These are phyloP conservation scores for Nannobrachium achirus DNA, from an alignment of 2,113 vertebrate genomes.

Conservation along the genomic window DNA sequence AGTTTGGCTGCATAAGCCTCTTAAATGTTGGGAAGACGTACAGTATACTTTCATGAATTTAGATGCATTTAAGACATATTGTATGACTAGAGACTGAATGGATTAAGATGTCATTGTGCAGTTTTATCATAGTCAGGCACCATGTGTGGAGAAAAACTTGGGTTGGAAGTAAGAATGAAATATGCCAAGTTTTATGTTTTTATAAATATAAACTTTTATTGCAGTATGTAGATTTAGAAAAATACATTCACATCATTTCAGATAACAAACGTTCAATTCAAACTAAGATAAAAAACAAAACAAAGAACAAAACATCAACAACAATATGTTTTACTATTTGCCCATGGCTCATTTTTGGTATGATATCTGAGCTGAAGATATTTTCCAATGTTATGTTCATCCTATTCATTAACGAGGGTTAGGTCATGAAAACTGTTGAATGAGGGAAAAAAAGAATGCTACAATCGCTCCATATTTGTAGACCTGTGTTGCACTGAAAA, in stretches of 20 bases:
- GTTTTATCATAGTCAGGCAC: background rate
- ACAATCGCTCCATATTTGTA: conserved; percentile 21
- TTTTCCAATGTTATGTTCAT: conserved; percentile 47
- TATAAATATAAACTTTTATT: conserved; percentile 99
- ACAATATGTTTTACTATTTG: conserved; percentile 76
- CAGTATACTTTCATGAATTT: conserved; percentile 53
- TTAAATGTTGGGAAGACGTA: conserved; percentile 51
- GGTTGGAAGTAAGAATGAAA: conserved; percentile 20
- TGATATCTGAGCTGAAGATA: conserved; percentile 82
- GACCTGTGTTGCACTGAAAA: conserved; percentile 28
- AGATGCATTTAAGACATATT: conserved; percentile 39
- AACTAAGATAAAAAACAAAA: conserved; percentile 73
- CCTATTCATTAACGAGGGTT: conserved; percentile 47
- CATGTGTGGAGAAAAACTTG: background rate
- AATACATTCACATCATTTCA: conserved; percentile 99
- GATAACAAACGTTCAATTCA: conserved; percentile 93
- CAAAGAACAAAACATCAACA: conserved; percentile 19
- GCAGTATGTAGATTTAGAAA: conserved; percentile 98
- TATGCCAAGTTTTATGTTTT: conserved; percentile 66
- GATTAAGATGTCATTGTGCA: background rate
- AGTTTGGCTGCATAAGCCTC: conserved; percentile 56
- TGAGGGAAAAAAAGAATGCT: conserved; percentile 3
- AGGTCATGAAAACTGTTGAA: conserved; percentile 29
- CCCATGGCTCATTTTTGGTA: conserved; percentile 90
- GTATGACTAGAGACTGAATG: conserved; percentile 13